Evolutionary conservation across 2,888 invertebrate genomes (phyloP).

Genomic region (Cantharis flavilabris): DNA sequence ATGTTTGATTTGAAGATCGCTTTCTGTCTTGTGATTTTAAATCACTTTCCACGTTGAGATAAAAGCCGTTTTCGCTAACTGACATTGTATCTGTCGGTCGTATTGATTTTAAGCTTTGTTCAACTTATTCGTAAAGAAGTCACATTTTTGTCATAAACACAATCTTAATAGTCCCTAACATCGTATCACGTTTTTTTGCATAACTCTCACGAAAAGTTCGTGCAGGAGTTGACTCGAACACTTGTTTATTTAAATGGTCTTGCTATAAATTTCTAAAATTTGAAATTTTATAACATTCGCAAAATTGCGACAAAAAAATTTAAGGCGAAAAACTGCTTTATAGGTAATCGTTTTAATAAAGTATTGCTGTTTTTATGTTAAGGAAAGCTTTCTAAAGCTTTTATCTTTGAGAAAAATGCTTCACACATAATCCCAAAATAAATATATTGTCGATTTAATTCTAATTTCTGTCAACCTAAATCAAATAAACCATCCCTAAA

Average conservation of each 20-base stretch:
- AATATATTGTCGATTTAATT: background rate
- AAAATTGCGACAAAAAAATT: background rate
- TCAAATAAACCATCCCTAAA: background rate
- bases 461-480: background rate
- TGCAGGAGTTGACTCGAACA: background rate
- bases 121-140: background rate
- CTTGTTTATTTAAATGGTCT: background rate
- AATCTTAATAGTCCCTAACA: background rate
- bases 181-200: background rate
- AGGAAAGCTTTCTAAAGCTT: background rate
- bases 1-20: background rate
- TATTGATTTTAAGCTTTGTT: constrained; percentile 1
- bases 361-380: background rate
- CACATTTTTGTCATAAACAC: constrained; percentile 3
- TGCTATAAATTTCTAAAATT: background rate
- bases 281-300: background rate
- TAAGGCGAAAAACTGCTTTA: background rate
- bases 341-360: background rate
- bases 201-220: background rate
- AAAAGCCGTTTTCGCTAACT: background rate
- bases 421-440: background rate
- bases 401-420: background rate
- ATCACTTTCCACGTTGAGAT: background rate
- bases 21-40: background rate
- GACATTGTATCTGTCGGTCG: background rate